These are phyloP conservation scores for Phyllotreta cruciferae DNA, from an alignment of 2,888 invertebrate genomes.

Conservation along the genomic window DNA sequence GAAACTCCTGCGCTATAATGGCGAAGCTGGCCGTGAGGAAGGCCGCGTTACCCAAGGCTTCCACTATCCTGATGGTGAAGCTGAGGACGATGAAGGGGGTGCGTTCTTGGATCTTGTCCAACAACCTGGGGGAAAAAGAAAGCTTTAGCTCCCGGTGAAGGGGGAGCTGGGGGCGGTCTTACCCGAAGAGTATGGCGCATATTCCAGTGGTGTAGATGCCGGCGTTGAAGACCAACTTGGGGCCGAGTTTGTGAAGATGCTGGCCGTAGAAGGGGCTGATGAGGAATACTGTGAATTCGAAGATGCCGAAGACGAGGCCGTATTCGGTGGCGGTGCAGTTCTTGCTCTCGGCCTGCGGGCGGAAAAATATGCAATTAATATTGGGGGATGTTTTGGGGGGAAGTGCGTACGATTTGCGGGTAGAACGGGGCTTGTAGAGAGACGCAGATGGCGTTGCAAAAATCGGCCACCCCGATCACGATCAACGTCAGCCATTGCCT, in stretches of 20 bases:
- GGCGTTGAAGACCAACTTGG: slow-evolving; percentile 80
- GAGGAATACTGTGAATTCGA: slow-evolving; percentile 82
- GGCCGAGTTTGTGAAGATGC: slow-evolving; percentile 78
- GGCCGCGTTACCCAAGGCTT: slow-evolving; percentile 87
- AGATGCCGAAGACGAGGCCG: slow-evolving; percentile 86
- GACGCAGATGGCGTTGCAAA: slow-evolving; percentile 84
- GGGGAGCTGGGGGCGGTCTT: too few relatives aligned
- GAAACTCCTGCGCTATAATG: slow-evolving; percentile 87
- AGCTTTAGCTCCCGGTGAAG: background rate
- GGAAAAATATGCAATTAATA: too few relatives aligned
- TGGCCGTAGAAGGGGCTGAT: slow-evolving; percentile 85
- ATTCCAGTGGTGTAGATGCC: slow-evolving; percentile 85
- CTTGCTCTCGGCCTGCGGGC: slow-evolving; percentile 78
- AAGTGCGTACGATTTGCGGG: slow-evolving; percentile 74
- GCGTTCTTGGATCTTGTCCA: slow-evolving; percentile 75
- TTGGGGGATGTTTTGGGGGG: too few relatives aligned
- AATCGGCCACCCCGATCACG: slow-evolving; percentile 82
- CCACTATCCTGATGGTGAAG: slow-evolving; percentile 79
- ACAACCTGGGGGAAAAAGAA: slow-evolving; percentile 62
- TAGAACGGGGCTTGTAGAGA: slow-evolving; percentile 87
- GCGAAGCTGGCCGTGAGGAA: slow-evolving; percentile 87
- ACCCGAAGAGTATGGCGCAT: slow-evolving; percentile 85
- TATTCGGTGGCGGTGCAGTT: slow-evolving; percentile 82
- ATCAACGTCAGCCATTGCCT: slow-evolving; percentile 81
- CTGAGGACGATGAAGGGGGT: slow-evolving; percentile 78